Evolutionary conservation across 2,113 vertebrate species (phyloP).

Genomic region (Cyanoderma ruficeps): DNA sequence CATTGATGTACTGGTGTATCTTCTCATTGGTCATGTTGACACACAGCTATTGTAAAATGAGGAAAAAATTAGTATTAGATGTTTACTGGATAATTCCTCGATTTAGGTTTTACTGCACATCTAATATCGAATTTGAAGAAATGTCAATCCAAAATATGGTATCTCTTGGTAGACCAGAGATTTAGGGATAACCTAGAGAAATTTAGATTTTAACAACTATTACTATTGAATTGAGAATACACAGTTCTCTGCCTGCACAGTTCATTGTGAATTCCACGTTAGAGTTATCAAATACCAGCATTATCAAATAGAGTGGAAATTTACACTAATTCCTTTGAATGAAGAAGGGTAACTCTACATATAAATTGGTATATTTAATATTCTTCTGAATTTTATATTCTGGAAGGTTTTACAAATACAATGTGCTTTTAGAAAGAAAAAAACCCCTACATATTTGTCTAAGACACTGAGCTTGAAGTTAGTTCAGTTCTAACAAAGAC

Average conservation of each 20-base stretch:
- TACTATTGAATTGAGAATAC: neutral
- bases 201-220: constrained; percentile 11
- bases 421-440: neutral
- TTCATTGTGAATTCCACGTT: neutral
- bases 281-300: neutral
- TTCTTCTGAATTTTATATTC: neutral
- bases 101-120: neutral
- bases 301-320: neutral
- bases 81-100: neutral
- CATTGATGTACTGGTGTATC: constrained; percentile 86
- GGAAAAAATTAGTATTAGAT: neutral
- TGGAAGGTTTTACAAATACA: neutral
- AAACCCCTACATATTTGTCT: neutral
- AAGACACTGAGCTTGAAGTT: neutral
- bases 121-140: neutral
- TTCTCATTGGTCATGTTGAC: constrained; percentile 97
- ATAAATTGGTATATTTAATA: neutral
- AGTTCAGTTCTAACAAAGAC: neutral
- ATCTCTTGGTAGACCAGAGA: neutral
- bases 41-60: constrained; percentile 81
- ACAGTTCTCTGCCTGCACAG: neutral
- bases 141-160: neutral
- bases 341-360: neutral
- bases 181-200: neutral
- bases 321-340: neutral